These are phyloP conservation scores for Graptemys geographica DNA, from an alignment of 2,797 vertebrate species.

Conservation along the genomic window DNA sequence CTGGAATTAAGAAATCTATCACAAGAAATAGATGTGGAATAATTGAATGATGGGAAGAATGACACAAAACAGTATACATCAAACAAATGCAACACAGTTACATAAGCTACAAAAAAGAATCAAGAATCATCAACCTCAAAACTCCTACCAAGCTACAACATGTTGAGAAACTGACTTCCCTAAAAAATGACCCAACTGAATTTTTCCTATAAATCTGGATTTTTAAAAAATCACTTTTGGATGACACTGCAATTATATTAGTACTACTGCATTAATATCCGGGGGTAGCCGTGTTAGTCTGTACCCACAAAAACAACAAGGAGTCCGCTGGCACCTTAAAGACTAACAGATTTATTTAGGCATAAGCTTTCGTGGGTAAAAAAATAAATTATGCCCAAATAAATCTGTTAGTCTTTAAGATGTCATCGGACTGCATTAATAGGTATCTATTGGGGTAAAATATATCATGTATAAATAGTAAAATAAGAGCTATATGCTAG, in stretches of 20 bases:
- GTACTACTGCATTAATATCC: neutral
- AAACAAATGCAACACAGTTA: neutral
- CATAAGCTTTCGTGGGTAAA: no score
- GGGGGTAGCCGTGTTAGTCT: no score
- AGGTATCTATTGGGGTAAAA: neutral
- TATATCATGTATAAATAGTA: neutral
- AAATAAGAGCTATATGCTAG: neutral
- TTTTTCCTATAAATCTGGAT: slow-evolving; percentile 39
- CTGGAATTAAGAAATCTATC: neutral
- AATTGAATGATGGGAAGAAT: neutral
- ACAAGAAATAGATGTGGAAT: neutral
- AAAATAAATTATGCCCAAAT: no score
- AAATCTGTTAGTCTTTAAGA: no score
- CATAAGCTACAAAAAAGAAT: fast-evolving
- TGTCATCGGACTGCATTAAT: neutral
- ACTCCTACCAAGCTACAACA: slow-evolving; percentile 55
- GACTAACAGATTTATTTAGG: no score
- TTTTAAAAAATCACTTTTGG: slow-evolving; percentile 1
- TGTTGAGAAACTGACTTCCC: slow-evolving; percentile 56
- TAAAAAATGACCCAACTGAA: slow-evolving; percentile 42
- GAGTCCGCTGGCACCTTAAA: no score
- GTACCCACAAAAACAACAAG: no score
- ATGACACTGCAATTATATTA: neutral
- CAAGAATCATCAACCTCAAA: slow-evolving; percentile 41
- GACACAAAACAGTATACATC: fast-evolving